Base-by-base conservation (phyloP, 1,140 invertebrate genomes). In the Hyphantria cunea region DNA sequence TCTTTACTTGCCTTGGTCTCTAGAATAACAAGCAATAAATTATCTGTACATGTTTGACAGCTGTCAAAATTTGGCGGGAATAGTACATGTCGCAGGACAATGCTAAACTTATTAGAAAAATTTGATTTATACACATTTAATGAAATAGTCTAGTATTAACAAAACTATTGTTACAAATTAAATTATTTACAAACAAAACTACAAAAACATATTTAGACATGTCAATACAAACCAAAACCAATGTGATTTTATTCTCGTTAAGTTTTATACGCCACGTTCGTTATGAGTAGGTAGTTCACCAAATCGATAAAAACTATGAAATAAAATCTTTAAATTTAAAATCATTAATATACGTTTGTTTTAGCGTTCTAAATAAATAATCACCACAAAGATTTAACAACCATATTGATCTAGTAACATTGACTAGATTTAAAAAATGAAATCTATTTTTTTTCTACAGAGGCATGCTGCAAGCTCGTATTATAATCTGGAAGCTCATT, bases 371-470 rank as follows among this genome's bases (percentile, higher is more conserved):
- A 72, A 76, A 77, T 78, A 81, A 78, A 75, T 74, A 51, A 78
- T 78, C 74, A 78, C 78, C 76, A 74, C 70, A 68, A 73, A 71
- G 68, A 68, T 68, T 59, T 71, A 72, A 66, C 63, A 56, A 72
- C 64, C 68, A 78, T 78, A 80, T 77, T 64, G n/a, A 61, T 73
- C 74, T 77, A 78, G 72, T 80, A 76, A 75, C 72, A 63, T 59
- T 83, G 80, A 83, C 80, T 83, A 83, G 80, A 64, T n/a, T n/a
- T 74, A 66, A 56, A 41, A 62, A 66, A 49, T 48, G 54, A 47
- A 52, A 62, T 67, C 49, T 59, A 58, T n/a, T 32, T 13, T 55
- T 58, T 58, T 58, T 58, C 44, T 37, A 58, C 45, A 32, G 7
- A 13, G 55, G 44, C 32, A 58, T 5, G 48, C 55, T 39, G 7